A percentile compares a stretch with the other conserved stretches of the same genome.
Evolutionary conservation across 2,113 vertebrate species (phyloP).

Genomic region (Heptranchias perlo): DNA sequence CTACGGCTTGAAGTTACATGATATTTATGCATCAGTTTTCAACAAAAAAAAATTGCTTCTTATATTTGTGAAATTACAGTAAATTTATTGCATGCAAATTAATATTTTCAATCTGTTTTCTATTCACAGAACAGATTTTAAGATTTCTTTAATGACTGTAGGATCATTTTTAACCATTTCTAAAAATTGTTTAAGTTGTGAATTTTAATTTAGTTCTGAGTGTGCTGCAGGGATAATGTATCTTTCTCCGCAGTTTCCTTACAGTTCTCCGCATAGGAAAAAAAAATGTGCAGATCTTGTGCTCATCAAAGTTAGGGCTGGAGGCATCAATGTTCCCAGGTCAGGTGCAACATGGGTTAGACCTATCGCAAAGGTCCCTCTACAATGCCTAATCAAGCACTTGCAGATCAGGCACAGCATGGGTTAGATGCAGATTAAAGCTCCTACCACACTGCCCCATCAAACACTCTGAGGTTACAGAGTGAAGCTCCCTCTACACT

Average conservation of each 20-base stretch:
- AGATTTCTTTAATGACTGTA: not conserved
- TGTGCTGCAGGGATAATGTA: not conserved
- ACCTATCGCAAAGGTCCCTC: not conserved
- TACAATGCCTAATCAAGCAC: not conserved
- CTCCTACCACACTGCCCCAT: too few species aligned
- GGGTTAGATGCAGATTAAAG: not conserved
- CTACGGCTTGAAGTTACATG: not conserved
- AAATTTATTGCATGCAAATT: slow-evolving; percentile 8
- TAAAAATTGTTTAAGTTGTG: not conserved
- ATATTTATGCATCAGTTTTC: not conserved
- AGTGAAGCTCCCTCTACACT: too few species aligned
- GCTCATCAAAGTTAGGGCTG: not conserved
- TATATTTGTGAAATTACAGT: not conserved
- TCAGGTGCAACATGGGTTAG: not conserved
- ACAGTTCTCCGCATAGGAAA: not conserved
- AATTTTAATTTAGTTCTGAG: not conserved
- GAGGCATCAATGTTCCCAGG: not conserved
- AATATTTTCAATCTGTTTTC: not conserved
- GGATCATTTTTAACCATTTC: not conserved
- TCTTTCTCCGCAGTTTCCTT: not conserved
- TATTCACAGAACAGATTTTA: not conserved
- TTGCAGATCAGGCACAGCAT: not conserved
- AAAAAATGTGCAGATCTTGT: not conserved
- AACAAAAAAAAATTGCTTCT: not conserved
- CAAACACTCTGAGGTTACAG: too few species aligned